These are phyloP conservation scores for Pachypsylla venusta DNA, from an alignment of 1,140 invertebrate genomes.

Conservation along the genomic window DNA sequence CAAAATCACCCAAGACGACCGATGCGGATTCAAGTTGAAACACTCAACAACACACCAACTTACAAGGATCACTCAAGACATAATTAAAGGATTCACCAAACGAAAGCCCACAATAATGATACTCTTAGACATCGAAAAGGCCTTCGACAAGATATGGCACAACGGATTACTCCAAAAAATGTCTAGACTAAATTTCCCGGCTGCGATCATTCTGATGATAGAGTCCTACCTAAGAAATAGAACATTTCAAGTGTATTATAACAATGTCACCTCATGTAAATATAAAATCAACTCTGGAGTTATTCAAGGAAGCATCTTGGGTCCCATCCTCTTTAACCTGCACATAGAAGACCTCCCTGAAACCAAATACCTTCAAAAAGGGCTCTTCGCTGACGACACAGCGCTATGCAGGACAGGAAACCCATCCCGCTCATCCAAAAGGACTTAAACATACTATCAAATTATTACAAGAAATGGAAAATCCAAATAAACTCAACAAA, in stretches of 20 bases:
- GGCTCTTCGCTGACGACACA: slow-evolving; percentile 13
- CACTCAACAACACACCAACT: slow-evolving; percentile 30
- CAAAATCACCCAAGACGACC: slow-evolving; percentile 15
- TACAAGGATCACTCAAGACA: slow-evolving; percentile 26
- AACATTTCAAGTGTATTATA: slow-evolving; percentile 9
- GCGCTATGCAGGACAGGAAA: slow-evolving; percentile 9
- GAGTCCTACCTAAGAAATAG: slow-evolving; percentile 4
- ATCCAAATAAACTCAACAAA: slow-evolving; percentile 22
- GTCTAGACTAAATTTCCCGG: not conserved
- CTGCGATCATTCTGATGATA: not conserved
- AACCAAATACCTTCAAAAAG: not conserved
- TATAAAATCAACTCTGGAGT: slow-evolving; percentile 3
- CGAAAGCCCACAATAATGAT: slow-evolving; percentile 24
- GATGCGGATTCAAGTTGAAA: slow-evolving; percentile 30
- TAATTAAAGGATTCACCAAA: slow-evolving; percentile 24
- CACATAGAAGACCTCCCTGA: slow-evolving; percentile 10
- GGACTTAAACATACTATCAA: slow-evolving; percentile 10
- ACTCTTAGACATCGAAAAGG: slow-evolving; percentile 31
- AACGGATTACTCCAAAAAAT: slow-evolving; percentile 27
- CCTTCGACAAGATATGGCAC: slow-evolving; percentile 31
- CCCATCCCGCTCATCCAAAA: slow-evolving; percentile 16
- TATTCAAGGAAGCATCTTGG: slow-evolving; percentile 9
- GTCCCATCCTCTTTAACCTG: slow-evolving; percentile 1
- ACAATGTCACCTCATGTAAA: not conserved
- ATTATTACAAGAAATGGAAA: slow-evolving; percentile 20